A percentile compares a stretch with the other conserved stretches of the same genome.
Conservation (phyloP, 2,888 invertebrate genomes). For the Xylophagus ater region DNA sequence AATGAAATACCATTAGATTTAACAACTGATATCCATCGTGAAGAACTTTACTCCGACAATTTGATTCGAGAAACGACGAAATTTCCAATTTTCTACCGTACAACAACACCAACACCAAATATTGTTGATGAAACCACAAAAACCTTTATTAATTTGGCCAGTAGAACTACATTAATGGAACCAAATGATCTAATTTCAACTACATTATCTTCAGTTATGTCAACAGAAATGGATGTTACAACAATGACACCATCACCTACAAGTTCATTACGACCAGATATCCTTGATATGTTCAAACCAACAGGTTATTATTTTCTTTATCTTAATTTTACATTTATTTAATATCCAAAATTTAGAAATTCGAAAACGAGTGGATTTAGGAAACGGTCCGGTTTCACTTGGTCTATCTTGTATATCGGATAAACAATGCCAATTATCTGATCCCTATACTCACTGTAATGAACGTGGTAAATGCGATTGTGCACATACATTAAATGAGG, state of each 20-base stretch:
- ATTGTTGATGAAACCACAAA: constrained; percentile 30
- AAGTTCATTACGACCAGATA: no score
- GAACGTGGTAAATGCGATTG: constrained; percentile 57
- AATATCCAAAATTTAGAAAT: constrained; percentile 22
- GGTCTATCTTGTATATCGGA: constrained; percentile 66
- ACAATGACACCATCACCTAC: constrained; percentile 21
- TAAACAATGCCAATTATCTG: constrained; percentile 68
- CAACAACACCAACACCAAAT: constrained; percentile 8
- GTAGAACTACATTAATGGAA: constrained; percentile 42
- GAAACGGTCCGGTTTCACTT: constrained; percentile 50
- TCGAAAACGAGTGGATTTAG: constrained; percentile 37
- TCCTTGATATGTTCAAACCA: constrained; percentile 2
- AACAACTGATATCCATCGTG: constrained; percentile 1
- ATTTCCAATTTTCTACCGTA: constrained; percentile 7
- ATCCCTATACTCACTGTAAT: constrained; percentile 63
- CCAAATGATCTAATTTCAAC: constrained; percentile 35
- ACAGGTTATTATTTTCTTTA: constrained; percentile 7
- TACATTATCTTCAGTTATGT: constrained; percentile 25
- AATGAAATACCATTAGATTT: constrained; percentile 8
- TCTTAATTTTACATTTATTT: background rate
- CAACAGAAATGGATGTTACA: constrained; percentile 18
- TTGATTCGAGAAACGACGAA: constrained; percentile 11
- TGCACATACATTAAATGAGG: constrained; percentile 43
- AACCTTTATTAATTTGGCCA: constrained; percentile 35
- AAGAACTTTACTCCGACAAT: constrained; percentile 14